These are phyloP conservation scores for Goniozus legneri DNA, from an alignment of 1,140 invertebrate species.

Conservation along the genomic window DNA sequence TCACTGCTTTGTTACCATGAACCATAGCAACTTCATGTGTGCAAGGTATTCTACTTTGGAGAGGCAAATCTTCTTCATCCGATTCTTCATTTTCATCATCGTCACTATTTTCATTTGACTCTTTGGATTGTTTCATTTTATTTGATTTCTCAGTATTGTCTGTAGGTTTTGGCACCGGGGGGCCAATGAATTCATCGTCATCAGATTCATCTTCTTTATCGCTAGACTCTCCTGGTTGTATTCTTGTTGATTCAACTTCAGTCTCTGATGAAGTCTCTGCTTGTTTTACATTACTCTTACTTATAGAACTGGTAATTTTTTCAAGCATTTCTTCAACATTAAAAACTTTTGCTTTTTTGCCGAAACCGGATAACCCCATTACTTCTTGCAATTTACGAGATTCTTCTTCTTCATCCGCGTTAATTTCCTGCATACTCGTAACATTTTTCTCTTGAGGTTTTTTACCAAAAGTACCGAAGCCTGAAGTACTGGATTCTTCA, in stretches of 20 bases:
- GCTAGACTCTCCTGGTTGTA: constrained; percentile 29
- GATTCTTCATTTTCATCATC: constrained; percentile 40
- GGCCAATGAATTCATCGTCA: constrained; percentile 61
- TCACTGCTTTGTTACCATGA: constrained; percentile 83
- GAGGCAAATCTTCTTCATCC: constrained; percentile 53
- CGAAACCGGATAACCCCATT: constrained; percentile 75
- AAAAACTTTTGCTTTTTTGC: constrained; percentile 74
- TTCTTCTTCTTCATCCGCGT: constrained; percentile 63
- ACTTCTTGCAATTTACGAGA: constrained; percentile 63
- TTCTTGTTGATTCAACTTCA: constrained; percentile 36
- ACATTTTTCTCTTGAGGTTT: constrained; percentile 43
- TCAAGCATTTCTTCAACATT: constrained; percentile 61
- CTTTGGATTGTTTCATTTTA: constrained; percentile 9
- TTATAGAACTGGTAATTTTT: constrained; percentile 47
- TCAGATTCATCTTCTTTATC: constrained; percentile 21
- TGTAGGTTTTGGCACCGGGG: constrained; percentile 51
- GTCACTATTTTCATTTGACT: constrained; percentile 14
- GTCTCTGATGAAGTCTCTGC: constrained; percentile 45
- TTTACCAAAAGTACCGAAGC: constrained; percentile 64
- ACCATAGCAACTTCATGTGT: constrained; percentile 77
- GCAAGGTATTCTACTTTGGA: constrained; percentile 70
- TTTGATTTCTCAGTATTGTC: constrained; percentile 20
- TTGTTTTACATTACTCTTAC: constrained; percentile 48
- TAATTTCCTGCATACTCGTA: constrained; percentile 61
- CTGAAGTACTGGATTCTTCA: constrained; percentile 34